These are phyloP conservation scores for Perognathus longimembris DNA, from an alignment of 2,113 vertebrate species.

Conservation along the genomic window DNA sequence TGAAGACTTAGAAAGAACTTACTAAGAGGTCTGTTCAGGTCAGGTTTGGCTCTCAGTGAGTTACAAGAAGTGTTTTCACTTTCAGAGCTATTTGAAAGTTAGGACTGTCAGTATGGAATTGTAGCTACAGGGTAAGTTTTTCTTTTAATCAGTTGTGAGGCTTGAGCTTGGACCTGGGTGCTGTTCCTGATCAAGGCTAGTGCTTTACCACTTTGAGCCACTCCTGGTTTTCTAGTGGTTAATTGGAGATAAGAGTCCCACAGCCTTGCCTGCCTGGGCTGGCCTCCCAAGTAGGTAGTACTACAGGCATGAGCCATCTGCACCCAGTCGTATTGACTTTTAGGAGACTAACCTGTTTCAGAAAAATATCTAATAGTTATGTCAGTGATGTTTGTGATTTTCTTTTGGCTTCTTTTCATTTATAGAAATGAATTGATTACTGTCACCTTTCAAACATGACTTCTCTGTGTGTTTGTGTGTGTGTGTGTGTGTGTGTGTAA, in stretches of 20 bases:
- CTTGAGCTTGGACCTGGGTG: too few species aligned
- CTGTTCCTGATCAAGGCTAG: too few species aligned
- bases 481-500: neutral
- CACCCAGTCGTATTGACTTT: too few species aligned
- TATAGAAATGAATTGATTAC: conserved; percentile 8
- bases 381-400: neutral
- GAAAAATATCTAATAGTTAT: neutral
- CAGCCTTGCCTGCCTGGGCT: too few species aligned
- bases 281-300: too few species aligned
- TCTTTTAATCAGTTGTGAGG: neutral
- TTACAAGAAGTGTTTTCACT: conserved; percentile 38
- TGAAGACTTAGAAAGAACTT: neutral
- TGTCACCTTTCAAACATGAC: neutral
- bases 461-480: neutral
- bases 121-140: neutral
- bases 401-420: neutral
- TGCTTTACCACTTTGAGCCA: too few species aligned
- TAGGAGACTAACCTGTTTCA: neutral
- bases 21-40: neutral
- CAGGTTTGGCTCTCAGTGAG: neutral
- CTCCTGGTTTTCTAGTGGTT: too few species aligned
- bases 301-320: too few species aligned
- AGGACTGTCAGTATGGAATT: neutral
- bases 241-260: too few species aligned
- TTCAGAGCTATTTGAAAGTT: conserved; percentile 11